Conservation (phyloP, 2,888 invertebrate species). For the Timema cristinae region DNA sequence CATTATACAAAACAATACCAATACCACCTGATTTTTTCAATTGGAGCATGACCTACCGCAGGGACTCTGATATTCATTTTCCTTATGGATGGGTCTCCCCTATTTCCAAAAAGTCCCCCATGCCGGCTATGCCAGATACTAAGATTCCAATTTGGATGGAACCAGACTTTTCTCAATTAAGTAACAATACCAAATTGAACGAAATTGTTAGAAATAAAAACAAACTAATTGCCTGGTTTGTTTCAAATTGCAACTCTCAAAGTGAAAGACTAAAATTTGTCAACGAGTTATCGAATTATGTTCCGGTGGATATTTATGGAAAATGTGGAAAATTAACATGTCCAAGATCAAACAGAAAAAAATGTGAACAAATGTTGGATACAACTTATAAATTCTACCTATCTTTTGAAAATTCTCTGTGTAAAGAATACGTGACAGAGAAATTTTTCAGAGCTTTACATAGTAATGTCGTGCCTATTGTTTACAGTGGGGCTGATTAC, state of each 20-base stretch:
- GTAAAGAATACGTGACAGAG: constrained; percentile 65
- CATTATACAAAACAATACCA: neutral
- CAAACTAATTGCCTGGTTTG: constrained; percentile 48
- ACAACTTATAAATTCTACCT: constrained; percentile 66
- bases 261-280: constrained; percentile 54
- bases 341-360: neutral
- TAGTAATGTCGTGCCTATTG: constrained; percentile 43
- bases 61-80: neutral
- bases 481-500: constrained; percentile 59
- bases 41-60: constrained; percentile 8
- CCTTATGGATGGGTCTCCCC: constrained; percentile 11
- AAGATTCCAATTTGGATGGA: neutral
- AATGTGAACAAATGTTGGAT: constrained; percentile 12
- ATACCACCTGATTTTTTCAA: neutral
- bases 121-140: neutral
- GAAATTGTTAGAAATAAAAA: constrained; percentile 1
- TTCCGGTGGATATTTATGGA: constrained; percentile 61
- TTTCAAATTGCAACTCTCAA: constrained; percentile 55
- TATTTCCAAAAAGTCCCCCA: neutral
- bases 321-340: constrained; percentile 48
- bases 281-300: constrained; percentile 53
- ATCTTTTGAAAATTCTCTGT: constrained; percentile 66
- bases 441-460: constrained; percentile 55
- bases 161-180: neutral
- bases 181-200: neutral